Evolutionary conservation across 92 coral and sea anemone species (phyloP).

Genomic region (Porites divaricata): DNA sequence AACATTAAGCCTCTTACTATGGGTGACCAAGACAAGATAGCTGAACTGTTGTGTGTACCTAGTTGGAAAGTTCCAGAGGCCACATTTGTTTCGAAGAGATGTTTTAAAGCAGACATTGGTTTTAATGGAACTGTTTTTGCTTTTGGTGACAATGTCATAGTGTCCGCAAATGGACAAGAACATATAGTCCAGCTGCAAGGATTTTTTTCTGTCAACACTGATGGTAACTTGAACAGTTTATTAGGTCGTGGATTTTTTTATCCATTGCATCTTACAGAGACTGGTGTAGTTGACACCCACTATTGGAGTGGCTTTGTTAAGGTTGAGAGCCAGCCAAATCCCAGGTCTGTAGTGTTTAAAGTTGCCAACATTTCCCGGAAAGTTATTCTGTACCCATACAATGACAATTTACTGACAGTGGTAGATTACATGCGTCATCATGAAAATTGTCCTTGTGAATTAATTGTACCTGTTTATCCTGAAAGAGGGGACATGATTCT

Average conservation of each 20-base stretch:
- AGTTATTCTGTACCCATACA: slow-evolving; percentile 53
- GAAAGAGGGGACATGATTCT: slow-evolving; percentile 66
- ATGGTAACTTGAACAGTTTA: slow-evolving; percentile 45
- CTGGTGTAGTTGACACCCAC: slow-evolving; percentile 41
- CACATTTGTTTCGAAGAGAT: slow-evolving; percentile 58
- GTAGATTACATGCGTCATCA: slow-evolving; percentile 55
- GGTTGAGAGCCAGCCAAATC: slow-evolving; percentile 39
- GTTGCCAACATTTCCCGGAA: slow-evolving; percentile 61
- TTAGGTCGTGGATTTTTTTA: slow-evolving; percentile 61
- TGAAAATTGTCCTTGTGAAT: slow-evolving; percentile 21
- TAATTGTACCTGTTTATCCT: slow-evolving; percentile 59
- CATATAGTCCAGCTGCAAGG: slow-evolving; percentile 47
- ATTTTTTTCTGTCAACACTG: slow-evolving; percentile 57
- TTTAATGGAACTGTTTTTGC: slow-evolving; percentile 63
- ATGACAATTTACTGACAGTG: slow-evolving; percentile 45
- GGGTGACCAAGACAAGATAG: slow-evolving; percentile 40
- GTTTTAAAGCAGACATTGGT: slow-evolving; percentile 50
- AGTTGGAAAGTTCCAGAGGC: slow-evolving; percentile 47
- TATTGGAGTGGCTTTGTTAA: slow-evolving; percentile 76
- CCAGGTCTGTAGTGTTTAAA: slow-evolving; percentile 30
- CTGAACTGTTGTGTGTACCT: slow-evolving; percentile 46
- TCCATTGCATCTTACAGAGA: slow-evolving; percentile 42
- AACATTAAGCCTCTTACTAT: slow-evolving; percentile 47
- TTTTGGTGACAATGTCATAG: slow-evolving; percentile 61
- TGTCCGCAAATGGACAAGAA: slow-evolving; percentile 50